These are phyloP conservation scores for Calameuta filiformis DNA, from an alignment of 2,888 invertebrate species.

Conservation along the genomic window DNA sequence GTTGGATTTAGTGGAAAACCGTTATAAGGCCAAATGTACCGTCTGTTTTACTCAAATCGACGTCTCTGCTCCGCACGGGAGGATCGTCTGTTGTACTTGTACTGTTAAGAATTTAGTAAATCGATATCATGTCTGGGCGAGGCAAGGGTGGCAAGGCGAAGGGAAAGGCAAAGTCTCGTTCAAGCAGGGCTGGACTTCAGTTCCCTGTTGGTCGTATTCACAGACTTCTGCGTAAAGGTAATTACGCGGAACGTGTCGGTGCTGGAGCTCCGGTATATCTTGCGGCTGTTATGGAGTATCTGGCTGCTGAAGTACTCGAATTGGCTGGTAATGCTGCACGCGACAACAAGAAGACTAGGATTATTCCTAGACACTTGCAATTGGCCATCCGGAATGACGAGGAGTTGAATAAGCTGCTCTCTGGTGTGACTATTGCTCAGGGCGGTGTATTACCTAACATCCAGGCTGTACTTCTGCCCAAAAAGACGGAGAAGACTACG, in stretches of 20 bases:
- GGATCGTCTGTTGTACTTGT: not conserved
- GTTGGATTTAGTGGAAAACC: not conserved
- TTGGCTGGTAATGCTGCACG: conserved; percentile 70
- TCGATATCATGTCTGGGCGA: conserved; percentile 15
- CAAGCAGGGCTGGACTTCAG: conserved; percentile 65
- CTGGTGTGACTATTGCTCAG: conserved; percentile 81
- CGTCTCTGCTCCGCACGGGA: not conserved
- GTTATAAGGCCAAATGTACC: not conserved
- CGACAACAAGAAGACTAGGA: conserved; percentile 74
- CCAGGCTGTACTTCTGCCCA: conserved; percentile 77
- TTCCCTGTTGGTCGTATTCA: conserved; percentile 69
- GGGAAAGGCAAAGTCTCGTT: conserved; percentile 45
- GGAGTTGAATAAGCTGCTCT: conserved; percentile 78
- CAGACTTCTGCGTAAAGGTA: conserved; percentile 68
- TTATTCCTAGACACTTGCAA: conserved; percentile 80
- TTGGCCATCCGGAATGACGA: conserved; percentile 82
- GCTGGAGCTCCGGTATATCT: conserved; percentile 67
- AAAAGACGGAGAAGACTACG: conserved; percentile 69
- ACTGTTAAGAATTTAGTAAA: not conserved
- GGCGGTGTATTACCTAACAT: conserved; percentile 85
- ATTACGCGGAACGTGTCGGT: conserved; percentile 69
- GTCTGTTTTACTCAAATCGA: not conserved
- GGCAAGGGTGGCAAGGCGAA: conserved; percentile 20
- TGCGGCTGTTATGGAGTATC: conserved; percentile 70
- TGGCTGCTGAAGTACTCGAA: conserved; percentile 75